A percentile compares a stretch with the other conserved stretches of the same genome.
Evolutionary conservation across 1,140 invertebrate species (phyloP).

Genomic region (Drosophila equinoxialis): DNA sequence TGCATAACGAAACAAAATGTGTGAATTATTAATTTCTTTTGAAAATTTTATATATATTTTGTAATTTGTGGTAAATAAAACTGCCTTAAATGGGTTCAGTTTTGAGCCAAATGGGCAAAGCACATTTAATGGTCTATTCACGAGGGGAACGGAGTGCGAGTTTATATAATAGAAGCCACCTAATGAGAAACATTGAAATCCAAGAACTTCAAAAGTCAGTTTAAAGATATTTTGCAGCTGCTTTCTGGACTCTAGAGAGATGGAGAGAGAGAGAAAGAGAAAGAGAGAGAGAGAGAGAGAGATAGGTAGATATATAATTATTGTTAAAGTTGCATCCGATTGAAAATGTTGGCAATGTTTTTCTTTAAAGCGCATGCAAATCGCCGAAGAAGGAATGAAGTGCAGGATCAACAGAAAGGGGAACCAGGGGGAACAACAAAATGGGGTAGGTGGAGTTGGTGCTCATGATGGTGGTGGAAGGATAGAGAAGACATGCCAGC

Average conservation of each 20-base stretch:
- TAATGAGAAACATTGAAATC: conserved; percentile 27
- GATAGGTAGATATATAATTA: conserved; percentile 12
- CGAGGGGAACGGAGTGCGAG: no score
- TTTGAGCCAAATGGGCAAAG: no score
- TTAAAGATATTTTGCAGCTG: conserved; percentile 12
- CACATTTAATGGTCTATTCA: no score
- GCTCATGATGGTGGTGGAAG: background rate
- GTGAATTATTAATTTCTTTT: no score
- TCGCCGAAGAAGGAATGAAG: background rate
- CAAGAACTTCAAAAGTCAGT: conserved; percentile 8
- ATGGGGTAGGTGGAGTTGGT: background rate
- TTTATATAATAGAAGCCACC: conserved; percentile 6
- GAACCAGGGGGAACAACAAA: background rate
- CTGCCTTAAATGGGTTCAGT: background rate
- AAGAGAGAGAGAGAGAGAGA: background rate
- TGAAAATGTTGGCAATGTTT: conserved; percentile 36
- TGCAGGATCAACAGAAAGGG: background rate
- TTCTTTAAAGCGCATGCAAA: conserved; percentile 38
- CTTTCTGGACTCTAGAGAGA: background rate
- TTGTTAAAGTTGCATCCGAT: conserved; percentile 34
- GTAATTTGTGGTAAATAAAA: no score
- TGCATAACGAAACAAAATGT: no score
- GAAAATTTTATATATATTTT: no score
- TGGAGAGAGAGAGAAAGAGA: background rate
- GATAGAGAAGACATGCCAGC: background rate